Evolutionary conservation across 2,113 vertebrate genomes (phyloP).

Genomic region (Pterocles orientalis): DNA sequence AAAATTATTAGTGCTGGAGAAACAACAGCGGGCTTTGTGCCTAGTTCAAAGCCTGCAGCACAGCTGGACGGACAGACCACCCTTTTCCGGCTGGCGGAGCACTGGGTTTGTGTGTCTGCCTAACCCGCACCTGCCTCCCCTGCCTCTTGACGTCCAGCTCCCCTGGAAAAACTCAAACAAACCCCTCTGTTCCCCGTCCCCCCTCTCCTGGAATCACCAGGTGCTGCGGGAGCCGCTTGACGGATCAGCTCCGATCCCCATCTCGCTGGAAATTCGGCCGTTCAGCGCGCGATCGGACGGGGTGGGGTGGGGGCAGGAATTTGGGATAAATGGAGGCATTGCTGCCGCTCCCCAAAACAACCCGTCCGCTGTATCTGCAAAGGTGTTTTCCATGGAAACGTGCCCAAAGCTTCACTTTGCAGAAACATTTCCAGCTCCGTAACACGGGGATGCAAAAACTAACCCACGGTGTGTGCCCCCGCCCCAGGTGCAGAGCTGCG

Average conservation of each 20-base stretch:
- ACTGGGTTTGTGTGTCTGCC: not conserved
- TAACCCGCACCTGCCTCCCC: not conserved
- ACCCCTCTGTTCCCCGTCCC: not conserved
- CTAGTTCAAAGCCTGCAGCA: not conserved
- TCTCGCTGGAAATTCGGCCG: not conserved
- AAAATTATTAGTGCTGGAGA: not conserved
- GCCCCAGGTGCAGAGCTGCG: not conserved
- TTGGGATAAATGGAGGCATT: not conserved
- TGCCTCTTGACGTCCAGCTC: not conserved
- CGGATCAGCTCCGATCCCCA: not conserved
- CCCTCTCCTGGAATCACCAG: not conserved
- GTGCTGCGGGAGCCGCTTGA: not conserved
- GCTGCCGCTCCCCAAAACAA: constrained; percentile 44
- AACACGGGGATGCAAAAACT: not conserved
- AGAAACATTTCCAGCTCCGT: not conserved
- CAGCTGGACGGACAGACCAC: not conserved
- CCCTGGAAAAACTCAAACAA: not conserved
- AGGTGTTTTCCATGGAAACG: constrained; percentile 41
- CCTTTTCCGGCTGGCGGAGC: not conserved
- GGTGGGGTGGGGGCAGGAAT: not conserved
- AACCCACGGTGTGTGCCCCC: not conserved
- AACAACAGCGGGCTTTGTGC: not conserved
- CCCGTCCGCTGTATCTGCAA: not conserved
- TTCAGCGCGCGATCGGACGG: not conserved
- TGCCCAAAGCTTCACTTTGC: constrained; percentile 8